These are phyloP conservation scores for Chelonus insularis DNA, from an alignment of 1,140 invertebrate species.

Conservation along the genomic window DNA sequence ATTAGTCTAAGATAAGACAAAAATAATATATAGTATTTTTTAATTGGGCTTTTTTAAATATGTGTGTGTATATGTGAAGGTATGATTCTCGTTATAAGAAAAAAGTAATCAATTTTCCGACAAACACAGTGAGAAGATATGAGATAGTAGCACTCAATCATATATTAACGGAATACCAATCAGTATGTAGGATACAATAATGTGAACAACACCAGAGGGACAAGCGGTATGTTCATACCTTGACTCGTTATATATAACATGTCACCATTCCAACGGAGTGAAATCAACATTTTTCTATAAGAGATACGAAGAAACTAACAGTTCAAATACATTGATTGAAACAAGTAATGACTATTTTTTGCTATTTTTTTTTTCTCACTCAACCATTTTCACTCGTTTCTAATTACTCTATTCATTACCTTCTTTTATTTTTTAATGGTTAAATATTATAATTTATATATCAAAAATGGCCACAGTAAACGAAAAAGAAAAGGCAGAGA, in stretches of 20 bases:
- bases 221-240: slow-evolving; percentile 20
- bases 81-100: too few relatives aligned
- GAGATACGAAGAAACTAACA: slow-evolving; percentile 32
- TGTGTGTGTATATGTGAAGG: too few relatives aligned
- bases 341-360: too few relatives aligned
- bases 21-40: too few relatives aligned
- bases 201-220: slow-evolving; percentile 33
- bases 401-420: not conserved
- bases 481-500: slow-evolving; percentile 34
- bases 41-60: too few relatives aligned
- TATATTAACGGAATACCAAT: slow-evolving; percentile 31
- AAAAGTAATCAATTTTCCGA: slow-evolving; percentile 1
- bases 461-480: not conserved
- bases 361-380: too few relatives aligned
- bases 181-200: slow-evolving; percentile 34
- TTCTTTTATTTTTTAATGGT: not conserved
- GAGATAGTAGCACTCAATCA: slow-evolving; percentile 21
- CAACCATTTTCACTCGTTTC: too few relatives aligned
- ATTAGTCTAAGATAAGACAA: too few relatives aligned
- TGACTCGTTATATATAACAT: slow-evolving; percentile 37
- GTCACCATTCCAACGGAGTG: slow-evolving; percentile 53
- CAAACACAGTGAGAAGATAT: not conserved
- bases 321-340: too few relatives aligned
- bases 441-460: not conserved
- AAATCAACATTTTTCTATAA: slow-evolving; percentile 55